Base-by-base conservation (phyloP, 2,888 invertebrate genomes). In the Apamea crenata region DNA sequence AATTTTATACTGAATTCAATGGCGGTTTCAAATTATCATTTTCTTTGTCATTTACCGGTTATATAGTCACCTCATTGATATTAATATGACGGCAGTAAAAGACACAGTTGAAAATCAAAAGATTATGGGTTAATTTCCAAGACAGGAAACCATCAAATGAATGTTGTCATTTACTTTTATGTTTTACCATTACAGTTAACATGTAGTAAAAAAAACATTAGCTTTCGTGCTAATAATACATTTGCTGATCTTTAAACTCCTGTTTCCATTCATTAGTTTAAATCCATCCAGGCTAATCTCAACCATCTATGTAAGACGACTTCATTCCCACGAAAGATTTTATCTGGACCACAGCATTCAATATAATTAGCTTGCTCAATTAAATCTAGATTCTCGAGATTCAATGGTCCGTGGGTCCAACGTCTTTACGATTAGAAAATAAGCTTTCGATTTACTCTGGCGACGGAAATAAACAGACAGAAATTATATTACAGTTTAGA, bases 281-380 rank as follows among this genome's bases (percentile, higher is more conserved):
- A 86, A 81, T 86, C 67, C n/a, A 81, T 84, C 80, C 78, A 25
- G 16, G 59, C 63, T 84, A 74, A 89, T 88, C 89, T 79, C 59
- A 82, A 80, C 44, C 63, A 88, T 87, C 87, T 85, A 81, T 87
- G 88, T 86, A 80, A 84, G 83, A 86, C 89, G 88, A 88, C 87
- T 91, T 90, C 80, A 90, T 93, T 94, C 92, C 90, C 93, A 93
- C 91, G 91, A 89, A 85, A 88, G 88, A 89, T 89, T 78, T 88
- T 91, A 94, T 93, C 93, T 88, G 53, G 78, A 84, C 85, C 83
- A 90, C 90, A 92, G 86, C 89, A 91, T 90, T 91, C 91, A 90
- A 92, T 93, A 93, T 94, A 95, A 94, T 95, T 94, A 94, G 94
- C 92, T 93, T 91, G 92, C 92, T 90, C 93, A 93, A 94, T 94